Evolutionary conservation across 1,140 invertebrate species (phyloP), one percentile per base, ranked within the genome.

Genomic region (Stenopsyche tienmushanensis): DNA sequence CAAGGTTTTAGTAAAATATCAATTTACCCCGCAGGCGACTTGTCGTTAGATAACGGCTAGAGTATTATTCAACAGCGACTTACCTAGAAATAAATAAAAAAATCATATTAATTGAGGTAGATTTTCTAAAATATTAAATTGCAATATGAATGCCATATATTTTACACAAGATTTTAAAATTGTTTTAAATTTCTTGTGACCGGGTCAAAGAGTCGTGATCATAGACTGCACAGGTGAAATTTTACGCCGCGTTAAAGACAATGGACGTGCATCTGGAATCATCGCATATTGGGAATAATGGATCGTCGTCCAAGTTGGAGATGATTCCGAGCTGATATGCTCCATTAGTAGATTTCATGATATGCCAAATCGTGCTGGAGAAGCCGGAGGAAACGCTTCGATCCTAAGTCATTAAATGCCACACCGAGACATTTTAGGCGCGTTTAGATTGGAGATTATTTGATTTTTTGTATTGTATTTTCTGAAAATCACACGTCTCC

Each of bases 261-360:
- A n/a, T n/a, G n/a, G n/a, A n/a, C n/a, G 15, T 24, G 24, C 21
- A 47, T 10, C 26, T 25, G 39, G 41, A 7, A 60, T 47, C 41
- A 60, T 23, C 25, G 17, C 39, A 23, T 45, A 18, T 23, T 18
- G 21, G 20, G 45, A 23, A 26, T 15, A 54, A 17, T 15, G 45
- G 41, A 47, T 8, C 44, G 7, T 2, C n/a, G n/a, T n/a, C n/a
- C 3, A 25, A 52, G 18, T 23, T 23, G 7, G 21, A 52, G 49
- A 10, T 25, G 25, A 25, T 29, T 57, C 52, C 47, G 8, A 25
- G 55, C 24, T 17, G 64, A 65, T 60, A 60, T 44, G 55, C 50
- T 65, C 67, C 59, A 69, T 69, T 69, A 66, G 67, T 53, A 50
- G 67, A 69, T 65, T 69, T 69, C 67, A 69, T 69, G 67, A 69